Evolutionary conservation across 2,797 vertebrate genomes (phyloP).

Genomic region (Trachurus trachurus): DNA sequence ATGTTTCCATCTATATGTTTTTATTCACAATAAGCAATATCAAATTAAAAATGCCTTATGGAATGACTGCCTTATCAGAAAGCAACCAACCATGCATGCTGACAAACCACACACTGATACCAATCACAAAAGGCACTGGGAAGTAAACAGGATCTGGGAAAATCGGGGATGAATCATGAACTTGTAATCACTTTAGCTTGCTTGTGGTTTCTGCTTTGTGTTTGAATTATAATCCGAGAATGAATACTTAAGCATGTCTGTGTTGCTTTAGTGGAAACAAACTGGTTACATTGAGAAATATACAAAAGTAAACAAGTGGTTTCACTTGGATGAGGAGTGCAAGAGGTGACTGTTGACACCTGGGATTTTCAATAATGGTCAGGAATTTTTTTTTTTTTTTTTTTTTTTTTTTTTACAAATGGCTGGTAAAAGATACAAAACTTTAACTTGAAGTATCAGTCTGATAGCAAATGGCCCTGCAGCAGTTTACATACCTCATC

Average conservation of each 20-base stretch:
- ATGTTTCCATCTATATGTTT: too few relatives aligned
- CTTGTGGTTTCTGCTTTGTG: neutral
- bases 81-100: neutral
- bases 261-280: neutral
- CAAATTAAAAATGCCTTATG: too few relatives aligned
- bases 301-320: neutral
- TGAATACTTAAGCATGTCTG: neutral
- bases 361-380: constrained; percentile 12
- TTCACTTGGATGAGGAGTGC: neutral
- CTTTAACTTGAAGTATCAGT: neutral
- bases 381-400: neutral
- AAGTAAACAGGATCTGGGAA: constrained; percentile 52
- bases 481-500: constrained; percentile 34
- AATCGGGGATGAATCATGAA: constrained; percentile 69
- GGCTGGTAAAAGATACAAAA: neutral
- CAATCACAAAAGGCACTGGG: neutral
- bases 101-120: constrained; percentile 11
- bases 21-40: too few relatives aligned
- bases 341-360: neutral
- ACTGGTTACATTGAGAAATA: too few relatives aligned
- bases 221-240: neutral
- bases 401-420: neutral
- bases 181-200: neutral
- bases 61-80: neutral
- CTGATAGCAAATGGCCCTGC: neutral